phyloP scores from a whole-genome alignment of 2,113 vertebrate species.

The Hippocampus abdominalis region DNA sequence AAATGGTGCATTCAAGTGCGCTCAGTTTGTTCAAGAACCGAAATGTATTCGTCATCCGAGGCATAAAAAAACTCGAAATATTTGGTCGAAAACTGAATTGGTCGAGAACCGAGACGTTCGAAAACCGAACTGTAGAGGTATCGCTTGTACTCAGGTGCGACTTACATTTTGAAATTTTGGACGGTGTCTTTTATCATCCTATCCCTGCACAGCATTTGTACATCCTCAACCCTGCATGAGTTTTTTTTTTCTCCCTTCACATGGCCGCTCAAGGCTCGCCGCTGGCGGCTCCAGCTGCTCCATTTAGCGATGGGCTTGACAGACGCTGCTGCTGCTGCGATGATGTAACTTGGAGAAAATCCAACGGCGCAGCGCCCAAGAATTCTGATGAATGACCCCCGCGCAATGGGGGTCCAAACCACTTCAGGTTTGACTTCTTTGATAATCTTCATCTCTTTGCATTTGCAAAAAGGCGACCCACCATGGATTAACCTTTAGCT shows the following conservation, averaged over 20 bases:
- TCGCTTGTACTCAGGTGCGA: too few species aligned
- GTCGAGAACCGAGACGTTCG: too few species aligned
- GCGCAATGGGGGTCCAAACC: neutral
- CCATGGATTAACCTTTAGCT: neutral
- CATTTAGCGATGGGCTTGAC: slow-evolving; percentile 30
- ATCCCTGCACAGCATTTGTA: neutral
- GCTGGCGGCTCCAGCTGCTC: slow-evolving; percentile 26
- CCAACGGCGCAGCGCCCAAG: slow-evolving; percentile 2
- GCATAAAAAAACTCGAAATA: too few species aligned
- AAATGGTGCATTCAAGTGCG: too few species aligned
- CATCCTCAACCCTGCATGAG: slow-evolving; percentile 9
- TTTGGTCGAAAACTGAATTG: too few species aligned
- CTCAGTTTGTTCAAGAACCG: too few species aligned
- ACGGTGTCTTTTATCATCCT: slow-evolving; percentile 14
- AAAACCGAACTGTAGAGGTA: too few species aligned
- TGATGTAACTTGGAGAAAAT: slow-evolving; percentile 25
- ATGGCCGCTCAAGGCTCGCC: slow-evolving; percentile 19
- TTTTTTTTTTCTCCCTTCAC: neutral
- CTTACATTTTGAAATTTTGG: too few species aligned
- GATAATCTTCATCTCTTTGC: neutral
- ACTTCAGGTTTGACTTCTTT: neutral
- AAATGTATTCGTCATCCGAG: too few species aligned
- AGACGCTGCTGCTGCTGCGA: slow-evolving; percentile 16
- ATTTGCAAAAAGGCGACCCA: neutral
- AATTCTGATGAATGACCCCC: neutral